These are phyloP conservation scores for Tautogolabrus adspersus DNA, from an alignment of 2,113 vertebrate genomes.

Conservation along the genomic window DNA sequence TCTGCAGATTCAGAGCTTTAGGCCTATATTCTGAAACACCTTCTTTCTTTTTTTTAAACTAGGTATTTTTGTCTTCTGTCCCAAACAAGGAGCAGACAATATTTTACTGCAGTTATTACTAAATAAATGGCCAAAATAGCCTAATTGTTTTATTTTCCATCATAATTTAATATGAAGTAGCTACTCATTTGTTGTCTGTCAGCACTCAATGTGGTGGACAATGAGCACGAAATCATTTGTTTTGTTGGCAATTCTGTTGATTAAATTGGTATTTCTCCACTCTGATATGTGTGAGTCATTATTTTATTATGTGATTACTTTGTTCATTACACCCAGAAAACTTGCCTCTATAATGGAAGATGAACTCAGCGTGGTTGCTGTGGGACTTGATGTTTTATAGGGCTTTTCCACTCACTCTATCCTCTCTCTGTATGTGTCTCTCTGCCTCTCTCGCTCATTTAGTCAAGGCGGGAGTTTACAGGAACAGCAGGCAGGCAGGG, in stretches of 20 bases:
- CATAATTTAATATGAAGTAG: not conserved
- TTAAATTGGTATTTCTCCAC: conserved; percentile 37
- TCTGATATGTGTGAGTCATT: conserved; percentile 29
- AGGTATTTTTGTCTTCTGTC: too few relatives aligned
- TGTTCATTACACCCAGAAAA: conserved; percentile 45
- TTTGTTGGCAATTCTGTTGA: conserved; percentile 1
- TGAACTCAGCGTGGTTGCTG: conserved; percentile 66
- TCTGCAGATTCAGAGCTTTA: too few relatives aligned
- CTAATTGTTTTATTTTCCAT: not conserved
- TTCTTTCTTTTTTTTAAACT: too few relatives aligned
- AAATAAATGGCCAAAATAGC: too few relatives aligned
- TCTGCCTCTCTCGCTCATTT: conserved; percentile 71
- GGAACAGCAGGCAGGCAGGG: conserved; percentile 87
- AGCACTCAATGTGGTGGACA: conserved; percentile 6
- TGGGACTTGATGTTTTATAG: conserved; percentile 66
- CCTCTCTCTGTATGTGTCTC: conserved; percentile 38
- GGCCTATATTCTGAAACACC: too few relatives aligned
- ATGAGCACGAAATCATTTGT: conserved; percentile 1
- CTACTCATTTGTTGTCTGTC: not conserved
- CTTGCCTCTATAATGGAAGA: conserved; percentile 60
- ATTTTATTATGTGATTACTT: conserved; percentile 44
- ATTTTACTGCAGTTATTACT: too few relatives aligned
- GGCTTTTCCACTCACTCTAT: conserved; percentile 68
- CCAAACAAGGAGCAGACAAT: too few relatives aligned
- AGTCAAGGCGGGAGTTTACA: conserved; percentile 88